Evolutionary conservation across 2,797 vertebrate species (phyloP), one percentile per base, ranked within the genome.

Genomic region (Pipistrellus pygmaeus): DNA sequence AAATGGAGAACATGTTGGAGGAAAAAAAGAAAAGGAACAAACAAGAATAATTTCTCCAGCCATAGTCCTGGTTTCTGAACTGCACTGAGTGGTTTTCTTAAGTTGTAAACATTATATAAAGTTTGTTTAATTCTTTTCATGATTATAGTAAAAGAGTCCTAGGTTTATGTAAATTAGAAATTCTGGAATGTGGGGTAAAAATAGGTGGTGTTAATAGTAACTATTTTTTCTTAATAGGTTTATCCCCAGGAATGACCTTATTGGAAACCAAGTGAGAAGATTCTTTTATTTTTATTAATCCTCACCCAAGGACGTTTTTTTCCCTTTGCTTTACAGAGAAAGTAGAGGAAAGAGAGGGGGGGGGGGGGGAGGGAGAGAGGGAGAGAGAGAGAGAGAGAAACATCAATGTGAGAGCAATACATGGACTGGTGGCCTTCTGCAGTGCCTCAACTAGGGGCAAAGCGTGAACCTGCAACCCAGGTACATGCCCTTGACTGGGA

Each of bases 121-220:
- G 18, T 76, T 66, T 80, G 18, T 76, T 66, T 80, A 55, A 92
- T 91, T 83, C 25, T 80, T 92, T 66, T 88, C 78, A 46, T 62
- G 66, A 11, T 57, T 82, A 38, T 23, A 12, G 4, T 71, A 84
- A 82, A 91, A 89, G 60, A 77, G 5, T 38, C 35, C 76, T 30
- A 81, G 12, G 23, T 72, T 86, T 88, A 14, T 72, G 4, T 60
- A n/a, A 91, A 66, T 87, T 57, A 64, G 23, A 51, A 90, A 88
- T 76, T 66, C 1, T 57, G 64, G 66, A 23, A 27, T 51, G 12
- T 76, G 27, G 14, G 32, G n/a, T 84, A 72, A 88, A 60, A 92
- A 55, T 48, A 44, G 4, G 17, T 48, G 11, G 4, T 78, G 5
- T 60, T 91, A 38, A 66, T 46, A 72, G n/a, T 32, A 82, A 44